Conservation (phyloP, 2,113 vertebrate genomes). For the Cariama cristata region DNA sequence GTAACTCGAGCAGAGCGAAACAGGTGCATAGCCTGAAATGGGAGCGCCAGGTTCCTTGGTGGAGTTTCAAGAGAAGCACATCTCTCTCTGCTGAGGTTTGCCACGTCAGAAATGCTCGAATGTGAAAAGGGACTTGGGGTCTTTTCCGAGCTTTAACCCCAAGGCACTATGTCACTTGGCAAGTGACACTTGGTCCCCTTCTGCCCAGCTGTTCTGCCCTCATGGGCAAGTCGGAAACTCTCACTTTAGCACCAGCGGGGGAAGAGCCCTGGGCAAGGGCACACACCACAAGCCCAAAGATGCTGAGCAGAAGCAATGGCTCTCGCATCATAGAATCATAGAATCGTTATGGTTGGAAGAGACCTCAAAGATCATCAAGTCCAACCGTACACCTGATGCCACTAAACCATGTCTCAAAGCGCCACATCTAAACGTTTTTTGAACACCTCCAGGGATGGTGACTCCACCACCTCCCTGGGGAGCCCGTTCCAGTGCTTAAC, state of each 20-base stretch:
- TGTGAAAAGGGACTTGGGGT: neutral
- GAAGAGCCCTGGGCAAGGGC: neutral
- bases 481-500: no score
- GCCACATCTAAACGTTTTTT: no score
- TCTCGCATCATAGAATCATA: neutral
- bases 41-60: neutral
- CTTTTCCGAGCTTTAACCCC: neutral
- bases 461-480: no score
- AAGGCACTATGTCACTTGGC: neutral
- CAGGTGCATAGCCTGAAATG: neutral
- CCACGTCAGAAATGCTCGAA: neutral
- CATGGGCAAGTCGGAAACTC: neutral
- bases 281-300: neutral
- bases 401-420: no score
- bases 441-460: no score
- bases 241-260: accelerated
- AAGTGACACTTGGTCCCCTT: neutral
- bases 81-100: neutral
- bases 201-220: neutral
- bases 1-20: neutral
- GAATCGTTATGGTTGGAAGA: no score
- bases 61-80: neutral
- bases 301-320: neutral
- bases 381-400: no score
- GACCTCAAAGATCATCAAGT: no score